These are phyloP conservation scores for Physocephala rufipes DNA, from an alignment of 2,888 invertebrate species.

Conservation along the genomic window DNA sequence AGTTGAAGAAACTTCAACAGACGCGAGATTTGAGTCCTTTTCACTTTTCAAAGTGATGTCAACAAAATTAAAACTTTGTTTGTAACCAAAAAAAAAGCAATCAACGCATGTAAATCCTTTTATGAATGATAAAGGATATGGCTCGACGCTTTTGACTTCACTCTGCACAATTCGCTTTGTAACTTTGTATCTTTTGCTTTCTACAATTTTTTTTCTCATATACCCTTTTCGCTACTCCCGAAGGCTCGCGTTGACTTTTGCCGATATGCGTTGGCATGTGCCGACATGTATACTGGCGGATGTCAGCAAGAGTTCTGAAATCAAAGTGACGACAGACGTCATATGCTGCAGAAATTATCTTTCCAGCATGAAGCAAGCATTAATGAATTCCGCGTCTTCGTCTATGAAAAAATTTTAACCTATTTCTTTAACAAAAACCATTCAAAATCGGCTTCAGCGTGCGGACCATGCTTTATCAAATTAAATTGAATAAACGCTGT, in stretches of 20 bases:
- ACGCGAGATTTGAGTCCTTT: slow-evolving; percentile 28
- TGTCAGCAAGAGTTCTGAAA: too few species aligned
- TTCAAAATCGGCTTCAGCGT: too few species aligned
- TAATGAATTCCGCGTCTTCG: too few species aligned
- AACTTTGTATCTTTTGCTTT: slow-evolving; percentile 15
- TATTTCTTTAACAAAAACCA: too few species aligned
- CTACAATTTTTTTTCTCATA: neutral
- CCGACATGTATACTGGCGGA: neutral
- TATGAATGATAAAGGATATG: slow-evolving; percentile 14
- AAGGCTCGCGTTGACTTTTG: slow-evolving; percentile 23
- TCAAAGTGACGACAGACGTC: too few species aligned
- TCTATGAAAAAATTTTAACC: too few species aligned
- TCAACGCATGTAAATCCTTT: neutral
- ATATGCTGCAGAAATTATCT: too few species aligned
- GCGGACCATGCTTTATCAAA: too few species aligned
- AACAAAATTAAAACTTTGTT: slow-evolving; percentile 42
- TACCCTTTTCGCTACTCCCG: slow-evolving; percentile 22
- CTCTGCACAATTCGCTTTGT: neutral
- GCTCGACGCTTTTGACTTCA: neutral
- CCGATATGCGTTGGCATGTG: neutral
- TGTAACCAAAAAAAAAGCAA: slow-evolving; percentile 21
- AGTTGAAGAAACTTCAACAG: slow-evolving; percentile 13
- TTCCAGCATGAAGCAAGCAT: too few species aligned
- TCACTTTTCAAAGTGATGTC: slow-evolving; percentile 42
- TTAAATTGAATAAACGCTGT: too few species aligned